These are phyloP conservation scores for Crypturellus tataupa DNA, from an alignment of 2,797 vertebrate genomes.

Conservation along the genomic window DNA sequence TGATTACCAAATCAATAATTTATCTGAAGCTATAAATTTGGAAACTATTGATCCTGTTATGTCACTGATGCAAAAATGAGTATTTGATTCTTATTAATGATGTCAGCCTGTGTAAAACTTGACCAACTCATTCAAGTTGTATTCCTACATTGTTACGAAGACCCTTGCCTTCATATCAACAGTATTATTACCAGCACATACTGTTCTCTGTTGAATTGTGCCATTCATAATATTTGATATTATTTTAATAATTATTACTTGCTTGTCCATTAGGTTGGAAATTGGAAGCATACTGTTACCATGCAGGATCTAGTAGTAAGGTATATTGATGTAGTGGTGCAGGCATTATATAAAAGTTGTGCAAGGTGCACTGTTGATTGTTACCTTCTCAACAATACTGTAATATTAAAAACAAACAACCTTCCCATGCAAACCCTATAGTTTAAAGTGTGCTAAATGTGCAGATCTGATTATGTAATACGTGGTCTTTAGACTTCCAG, in stretches of 20 bases:
- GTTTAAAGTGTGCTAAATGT: not conserved
- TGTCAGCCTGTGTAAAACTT: not conserved
- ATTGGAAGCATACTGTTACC: not conserved
- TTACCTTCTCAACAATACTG: not conserved
- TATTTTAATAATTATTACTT: slow-evolving; percentile 44
- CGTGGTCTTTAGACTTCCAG: not conserved
- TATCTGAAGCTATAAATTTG: not conserved
- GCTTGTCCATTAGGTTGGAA: not conserved
- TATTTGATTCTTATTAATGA: not conserved
- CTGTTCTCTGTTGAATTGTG: not conserved
- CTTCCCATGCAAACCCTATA: not conserved
- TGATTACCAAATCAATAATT: not conserved
- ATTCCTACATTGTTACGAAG: not conserved
- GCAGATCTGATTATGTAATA: not conserved
- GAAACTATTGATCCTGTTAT: not conserved
- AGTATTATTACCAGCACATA: not conserved
- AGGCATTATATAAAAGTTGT: not conserved
- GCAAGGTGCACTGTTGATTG: not conserved
- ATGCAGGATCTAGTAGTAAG: not conserved
- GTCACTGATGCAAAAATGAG: not conserved
- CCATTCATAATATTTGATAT: not conserved
- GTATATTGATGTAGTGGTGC: not conserved
- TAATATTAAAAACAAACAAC: not conserved
- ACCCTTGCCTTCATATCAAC: not conserved
- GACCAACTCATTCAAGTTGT: not conserved